Base-by-base conservation (phyloP, 2,113 vertebrate species). In the Hassar affinis region DNA sequence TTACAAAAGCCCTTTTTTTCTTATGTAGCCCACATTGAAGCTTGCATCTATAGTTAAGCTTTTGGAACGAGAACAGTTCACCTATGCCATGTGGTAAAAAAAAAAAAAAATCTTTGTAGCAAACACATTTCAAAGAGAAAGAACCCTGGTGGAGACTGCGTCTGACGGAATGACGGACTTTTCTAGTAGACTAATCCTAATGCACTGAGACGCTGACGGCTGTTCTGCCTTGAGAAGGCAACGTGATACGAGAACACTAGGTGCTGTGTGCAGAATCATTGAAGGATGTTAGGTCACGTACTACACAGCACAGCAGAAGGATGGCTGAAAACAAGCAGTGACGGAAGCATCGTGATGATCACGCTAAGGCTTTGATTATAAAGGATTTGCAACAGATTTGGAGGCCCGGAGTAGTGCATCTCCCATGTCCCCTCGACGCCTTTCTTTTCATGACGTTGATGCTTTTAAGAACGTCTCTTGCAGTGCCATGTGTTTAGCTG, bases 401-500 rank as follows among this genome's bases (percentile, higher is more conserved):
- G 54, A 68, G 9, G 38, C 76, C 79, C 74, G 35, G 72, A 47
- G 38, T 72, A 57, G 35, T 18, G 47, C 45, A 84, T 86, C 42
- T 62, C 45, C 59, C 51, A 42, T 35, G 17, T 72, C 85, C 69
- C 66, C 52, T 82, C 79, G 61, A 85, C 74, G 79, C 84, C 88
- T 85, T 84, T 78, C 84, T 74, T 86, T 83, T 82, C 45, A 86
- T 89, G 87, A 88, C 89, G 84, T 69, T 17, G 74, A 61, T 33
- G 57, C 75, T 74, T n/a, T 61, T 80, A 45, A 69, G 84, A 86
- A 87, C 79, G 62, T 82, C 81, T 87, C 74, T 88, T 79, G 85
- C 84, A 86, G 84, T 84, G 64, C 88, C 79, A 78, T 81, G 62
- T 77, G 78, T 88, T 91, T 86, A 86, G 52, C 86, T 78, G 49